Conservation (phyloP, 2,113 vertebrate species). For the Anarhynchus alexandrinus region DNA sequence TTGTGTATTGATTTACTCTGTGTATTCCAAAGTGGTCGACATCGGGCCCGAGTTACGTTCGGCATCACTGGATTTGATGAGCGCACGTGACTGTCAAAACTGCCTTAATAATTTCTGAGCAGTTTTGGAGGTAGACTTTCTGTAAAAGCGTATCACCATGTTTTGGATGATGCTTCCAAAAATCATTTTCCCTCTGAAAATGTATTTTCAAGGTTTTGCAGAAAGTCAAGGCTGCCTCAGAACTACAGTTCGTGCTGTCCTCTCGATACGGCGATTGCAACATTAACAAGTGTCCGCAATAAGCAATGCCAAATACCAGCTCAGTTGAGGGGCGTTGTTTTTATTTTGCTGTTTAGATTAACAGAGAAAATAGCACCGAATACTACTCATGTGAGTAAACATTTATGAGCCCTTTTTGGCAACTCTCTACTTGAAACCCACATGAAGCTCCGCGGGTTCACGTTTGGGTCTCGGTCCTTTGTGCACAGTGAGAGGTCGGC, state of each 20-base stretch:
- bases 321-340: neutral
- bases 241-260: neutral
- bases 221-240: neutral
- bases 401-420: neutral
- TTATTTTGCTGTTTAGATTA: neutral
- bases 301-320: neutral
- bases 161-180: neutral
- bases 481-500: neutral
- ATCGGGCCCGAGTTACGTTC: neutral
- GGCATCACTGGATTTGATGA: neutral
- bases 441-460: neutral
- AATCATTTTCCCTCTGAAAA: neutral
- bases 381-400: too few species aligned
- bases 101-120: too few species aligned
- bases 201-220: neutral
- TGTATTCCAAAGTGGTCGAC: accelerated
- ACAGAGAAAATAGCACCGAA: neutral
- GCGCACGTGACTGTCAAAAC: accelerated
- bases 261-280: neutral
- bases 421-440: neutral
- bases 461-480: neutral
- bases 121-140: neutral
- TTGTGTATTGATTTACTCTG: accelerated
- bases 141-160: accelerated
- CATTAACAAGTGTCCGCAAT: neutral